Percentiles rank a stretch among this genome's conserved stretches.
These are phyloP conservation scores for Meteorus cinctellus DNA, from an alignment of 2,888 invertebrate species.

Conservation along the genomic window DNA sequence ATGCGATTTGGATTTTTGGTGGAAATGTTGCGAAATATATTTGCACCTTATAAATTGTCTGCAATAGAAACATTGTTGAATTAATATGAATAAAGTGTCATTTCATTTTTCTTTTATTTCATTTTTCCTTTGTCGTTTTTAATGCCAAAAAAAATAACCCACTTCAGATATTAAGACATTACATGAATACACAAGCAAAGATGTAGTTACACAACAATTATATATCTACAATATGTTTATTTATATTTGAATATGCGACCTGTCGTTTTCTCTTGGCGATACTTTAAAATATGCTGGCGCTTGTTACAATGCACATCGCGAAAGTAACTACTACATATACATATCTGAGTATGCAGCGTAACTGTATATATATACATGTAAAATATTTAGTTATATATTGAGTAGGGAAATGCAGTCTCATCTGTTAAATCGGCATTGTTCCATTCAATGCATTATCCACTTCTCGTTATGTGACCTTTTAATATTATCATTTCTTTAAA, in stretches of 20 bases:
- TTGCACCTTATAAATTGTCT: too few relatives aligned
- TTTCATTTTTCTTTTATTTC: too few relatives aligned
- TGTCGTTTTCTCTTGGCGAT: slow-evolving; percentile 36
- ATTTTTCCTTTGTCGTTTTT: background rate
- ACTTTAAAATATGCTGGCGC: slow-evolving; percentile 33
- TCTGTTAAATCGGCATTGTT: slow-evolving; percentile 33
- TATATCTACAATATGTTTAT: background rate
- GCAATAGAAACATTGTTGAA: too few relatives aligned
- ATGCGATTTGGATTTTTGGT: too few relatives aligned
- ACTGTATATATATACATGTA: background rate
- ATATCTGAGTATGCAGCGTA: background rate
- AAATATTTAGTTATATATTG: background rate
- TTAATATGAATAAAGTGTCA: too few relatives aligned
- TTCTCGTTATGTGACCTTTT: slow-evolving; percentile 25
- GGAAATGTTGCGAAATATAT: too few relatives aligned
- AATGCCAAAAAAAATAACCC: slow-evolving; percentile 14
- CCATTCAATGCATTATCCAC: slow-evolving; percentile 2
- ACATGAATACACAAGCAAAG: slow-evolving; percentile 5
- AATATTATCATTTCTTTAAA: background rate
- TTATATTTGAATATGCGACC: slow-evolving; percentile 17
- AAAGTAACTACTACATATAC: slow-evolving; percentile 31
- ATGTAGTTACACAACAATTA: slow-evolving; percentile 28
- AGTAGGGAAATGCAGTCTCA: slow-evolving; percentile 6
- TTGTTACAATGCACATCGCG: slow-evolving; percentile 36
- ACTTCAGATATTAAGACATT: background rate